phyloP scores from a whole-genome alignment of 2,888 invertebrate genomes.

The Sinelater perroti region DNA sequence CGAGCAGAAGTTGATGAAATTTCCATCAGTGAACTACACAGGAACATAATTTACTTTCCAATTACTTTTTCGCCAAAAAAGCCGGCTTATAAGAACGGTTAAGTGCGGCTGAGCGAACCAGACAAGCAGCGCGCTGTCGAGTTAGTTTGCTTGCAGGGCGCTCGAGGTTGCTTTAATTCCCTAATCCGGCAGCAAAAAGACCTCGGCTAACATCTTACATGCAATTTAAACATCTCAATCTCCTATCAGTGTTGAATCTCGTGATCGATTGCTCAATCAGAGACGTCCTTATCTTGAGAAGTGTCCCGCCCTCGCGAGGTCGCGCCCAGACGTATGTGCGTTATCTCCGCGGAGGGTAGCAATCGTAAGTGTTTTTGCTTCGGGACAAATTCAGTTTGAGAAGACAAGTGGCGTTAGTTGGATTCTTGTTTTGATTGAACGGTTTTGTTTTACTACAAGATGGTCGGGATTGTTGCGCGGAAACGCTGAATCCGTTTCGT shows the following conservation, averaged over 20 bases:
- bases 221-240: constrained; percentile 54
- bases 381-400: constrained; percentile 52
- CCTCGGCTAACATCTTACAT: constrained; percentile 51
- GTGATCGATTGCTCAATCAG: constrained; percentile 54
- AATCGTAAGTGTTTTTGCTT: constrained; percentile 51
- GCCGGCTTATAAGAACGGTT: constrained; percentile 30
- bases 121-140: constrained; percentile 33
- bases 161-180: constrained; percentile 48
- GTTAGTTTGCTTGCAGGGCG: constrained; percentile 42
- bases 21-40: constrained; percentile 18
- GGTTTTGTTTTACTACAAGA: constrained; percentile 34
- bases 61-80: constrained; percentile 28
- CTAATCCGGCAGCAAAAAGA: constrained; percentile 50
- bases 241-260: constrained; percentile 52
- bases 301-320: constrained; percentile 46
- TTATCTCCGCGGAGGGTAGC: constrained; percentile 45
- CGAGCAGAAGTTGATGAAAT: constrained; percentile 14
- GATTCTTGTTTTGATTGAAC: constrained; percentile 48
- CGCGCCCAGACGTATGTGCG: constrained; percentile 48
- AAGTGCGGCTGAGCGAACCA: constrained; percentile 24
- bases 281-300: constrained; percentile 50
- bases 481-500: too few species aligned
- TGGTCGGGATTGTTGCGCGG: constrained; percentile 10
- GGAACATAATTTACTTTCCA: constrained; percentile 27
- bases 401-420: constrained; percentile 47